Conservation (phyloP, 2,888 invertebrate genomes). For the Drosophila helvetica region DNA sequence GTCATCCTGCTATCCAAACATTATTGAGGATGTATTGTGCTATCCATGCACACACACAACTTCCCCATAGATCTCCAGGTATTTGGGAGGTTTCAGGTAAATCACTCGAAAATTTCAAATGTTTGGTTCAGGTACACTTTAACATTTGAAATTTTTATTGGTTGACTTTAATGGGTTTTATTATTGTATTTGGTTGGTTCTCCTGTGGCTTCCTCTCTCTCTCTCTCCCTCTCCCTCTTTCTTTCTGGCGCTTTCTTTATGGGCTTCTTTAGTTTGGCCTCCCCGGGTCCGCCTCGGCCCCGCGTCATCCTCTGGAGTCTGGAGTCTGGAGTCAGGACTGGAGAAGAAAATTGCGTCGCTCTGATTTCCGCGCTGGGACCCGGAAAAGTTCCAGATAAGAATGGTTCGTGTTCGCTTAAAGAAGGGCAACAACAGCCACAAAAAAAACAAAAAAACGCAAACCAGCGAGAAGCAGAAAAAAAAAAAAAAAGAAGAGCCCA, state of each 20-base stretch:
- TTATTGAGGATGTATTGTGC: too few species aligned
- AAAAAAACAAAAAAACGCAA: too few species aligned
- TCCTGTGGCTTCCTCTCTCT: not conserved
- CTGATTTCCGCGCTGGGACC: slow-evolving; percentile 33
- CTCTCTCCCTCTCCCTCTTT: not conserved
- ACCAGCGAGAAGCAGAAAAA: not conserved
- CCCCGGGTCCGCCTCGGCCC: too few species aligned
- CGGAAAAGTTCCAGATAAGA: slow-evolving; percentile 40
- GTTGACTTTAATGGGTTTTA: not conserved
- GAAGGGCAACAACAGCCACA: not conserved
- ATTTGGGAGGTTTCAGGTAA: too few species aligned
- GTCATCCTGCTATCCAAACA: too few species aligned
- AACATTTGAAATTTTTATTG: not conserved
- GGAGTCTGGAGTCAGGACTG: not conserved
- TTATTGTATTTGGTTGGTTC: not conserved
- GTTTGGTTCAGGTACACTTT: not conserved
- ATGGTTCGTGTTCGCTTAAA: slow-evolving; percentile 14
- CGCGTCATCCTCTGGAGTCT: too few species aligned
- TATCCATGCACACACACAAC: too few species aligned
- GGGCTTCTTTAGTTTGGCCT: slow-evolving; percentile 11
- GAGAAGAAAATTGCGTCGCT: slow-evolving; percentile 20
- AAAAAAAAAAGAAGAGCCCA: not conserved
- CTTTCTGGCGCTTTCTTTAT: slow-evolving; percentile 3
- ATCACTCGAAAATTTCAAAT: too few species aligned
- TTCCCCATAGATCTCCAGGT: too few species aligned